Evolutionary conservation across 2,113 vertebrate species (phyloP).

Genomic region (Nerophis lumbriciformis): DNA sequence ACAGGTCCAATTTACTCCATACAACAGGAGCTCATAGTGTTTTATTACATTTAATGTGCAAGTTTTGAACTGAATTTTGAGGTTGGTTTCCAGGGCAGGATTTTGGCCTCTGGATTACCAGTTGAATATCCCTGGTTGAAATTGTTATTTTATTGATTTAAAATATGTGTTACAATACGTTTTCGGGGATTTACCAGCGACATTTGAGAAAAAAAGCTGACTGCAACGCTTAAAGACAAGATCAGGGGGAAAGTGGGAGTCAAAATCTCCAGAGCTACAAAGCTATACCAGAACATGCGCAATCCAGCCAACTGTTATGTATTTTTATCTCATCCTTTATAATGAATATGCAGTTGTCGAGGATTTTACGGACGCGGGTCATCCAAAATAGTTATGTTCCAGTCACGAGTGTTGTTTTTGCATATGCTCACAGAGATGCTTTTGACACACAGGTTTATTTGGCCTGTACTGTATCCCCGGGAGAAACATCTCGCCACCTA

Average conservation of each 20-base stretch:
- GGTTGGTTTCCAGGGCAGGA: too few relatives aligned
- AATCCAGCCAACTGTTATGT: background rate
- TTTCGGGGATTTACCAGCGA: too few relatives aligned
- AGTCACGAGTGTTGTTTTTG: conserved; percentile 17
- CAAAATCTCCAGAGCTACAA: background rate
- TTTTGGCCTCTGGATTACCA: too few relatives aligned
- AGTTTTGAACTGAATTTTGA: too few relatives aligned
- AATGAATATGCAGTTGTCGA: conserved; percentile 23
- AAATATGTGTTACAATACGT: too few relatives aligned
- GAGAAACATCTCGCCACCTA: conserved; percentile 18
- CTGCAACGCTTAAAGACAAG: background rate
- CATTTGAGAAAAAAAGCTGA: too few relatives aligned
- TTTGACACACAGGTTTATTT: conserved; percentile 9
- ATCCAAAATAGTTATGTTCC: conserved; percentile 6
- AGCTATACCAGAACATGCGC: background rate
- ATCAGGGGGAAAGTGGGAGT: background rate
- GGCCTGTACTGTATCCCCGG: conserved; percentile 19
- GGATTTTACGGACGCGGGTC: conserved; percentile 20
- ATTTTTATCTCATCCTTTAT: conserved; percentile 7
- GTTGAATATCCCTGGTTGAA: too few relatives aligned
- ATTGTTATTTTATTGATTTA: too few relatives aligned
- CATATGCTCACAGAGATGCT: conserved; percentile 20
- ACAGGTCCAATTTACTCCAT: too few relatives aligned
- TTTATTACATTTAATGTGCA: too few relatives aligned
- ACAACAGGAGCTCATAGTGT: too few relatives aligned